Evolutionary conservation across 2,113 vertebrate genomes (phyloP), one percentile per base, ranked within the genome.

Genomic region (Misgurnus mizolepis): DNA sequence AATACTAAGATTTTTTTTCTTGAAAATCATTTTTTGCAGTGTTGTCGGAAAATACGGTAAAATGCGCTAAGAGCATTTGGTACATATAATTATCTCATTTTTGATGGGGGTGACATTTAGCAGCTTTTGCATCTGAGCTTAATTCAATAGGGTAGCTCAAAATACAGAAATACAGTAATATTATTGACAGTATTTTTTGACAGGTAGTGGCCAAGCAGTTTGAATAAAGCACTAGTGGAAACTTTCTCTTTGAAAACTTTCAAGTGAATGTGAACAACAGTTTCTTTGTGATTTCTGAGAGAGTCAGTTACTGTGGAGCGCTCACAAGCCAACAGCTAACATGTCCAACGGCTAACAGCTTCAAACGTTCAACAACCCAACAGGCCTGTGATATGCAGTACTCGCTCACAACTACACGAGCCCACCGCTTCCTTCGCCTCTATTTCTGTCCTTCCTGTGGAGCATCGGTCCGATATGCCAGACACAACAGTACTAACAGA

Each of bases 401-500:
- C 27, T 45, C 40, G 0, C 27, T 55, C 53, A n/a, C 15, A 75
- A 41, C n/a, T 47, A 61, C 40, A 18, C 17, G 12, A 53, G 27
- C n/a, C 60, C n/a, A 47, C 73, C 45, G 34, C 43, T 53, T 45
- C 62, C 34, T 70, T 7, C 11, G 40, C 34, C 47, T 65, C 80
- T 78, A 69, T 76, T 78, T 78, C 40, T 47, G 67, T 72, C 49
- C 61, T 78, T 77, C 73, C 71, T 80, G 67, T 72, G 40, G 69
- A 47, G 79, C 9, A 2, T 76, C 22, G 70, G 27, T 74, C 58
- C 41, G 17, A 56, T 18, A 18, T 17, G 55, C 55, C 55, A 58
- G 41, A 79, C 1, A 9, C 22, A 67, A 27, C 56, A 22, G 43
- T 61, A 15, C 39, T 40, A 61, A 67, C n/a, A 43, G 14, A 14